A percentile compares a stretch with the other conserved stretches of the same genome.
Evolutionary conservation across 64 coral and sea anemone species (phyloP).

Genomic region (Porites australiensis): DNA sequence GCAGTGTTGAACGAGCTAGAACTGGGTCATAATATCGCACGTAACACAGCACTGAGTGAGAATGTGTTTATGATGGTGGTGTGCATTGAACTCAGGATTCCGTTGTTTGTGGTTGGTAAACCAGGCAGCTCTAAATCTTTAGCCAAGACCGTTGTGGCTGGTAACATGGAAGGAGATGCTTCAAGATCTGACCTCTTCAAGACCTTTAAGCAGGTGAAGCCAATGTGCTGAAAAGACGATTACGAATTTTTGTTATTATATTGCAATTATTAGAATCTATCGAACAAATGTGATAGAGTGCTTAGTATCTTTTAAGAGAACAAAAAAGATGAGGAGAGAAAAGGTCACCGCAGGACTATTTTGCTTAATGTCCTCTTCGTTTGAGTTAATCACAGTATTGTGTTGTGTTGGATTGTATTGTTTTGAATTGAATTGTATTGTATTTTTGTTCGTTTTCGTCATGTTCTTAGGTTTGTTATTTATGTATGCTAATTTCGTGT

Average conservation of each 20-base stretch:
- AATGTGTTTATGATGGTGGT: constrained; percentile 94
- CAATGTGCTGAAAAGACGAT: background rate
- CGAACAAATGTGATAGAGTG: too few relatives aligned
- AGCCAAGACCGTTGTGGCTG: constrained; percentile 87
- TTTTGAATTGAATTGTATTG: too few relatives aligned
- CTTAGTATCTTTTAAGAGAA: too few relatives aligned
- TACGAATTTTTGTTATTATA: too few relatives aligned
- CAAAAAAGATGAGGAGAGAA: too few relatives aligned
- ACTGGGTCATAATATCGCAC: constrained; percentile 85
- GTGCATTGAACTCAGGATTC: constrained; percentile 83
- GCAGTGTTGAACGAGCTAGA: constrained; percentile 79
- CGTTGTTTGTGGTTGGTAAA: constrained; percentile 84
- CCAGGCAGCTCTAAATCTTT: constrained; percentile 89
- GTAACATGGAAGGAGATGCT: constrained; percentile 83
- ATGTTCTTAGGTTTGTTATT: too few relatives aligned
- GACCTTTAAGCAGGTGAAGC: constrained; percentile 80
- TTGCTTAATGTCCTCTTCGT: too few relatives aligned
- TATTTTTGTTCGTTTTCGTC: too few relatives aligned
- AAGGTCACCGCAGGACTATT: too few relatives aligned
- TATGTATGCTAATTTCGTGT: background rate
- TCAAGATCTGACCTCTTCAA: constrained; percentile 76
- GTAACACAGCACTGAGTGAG: constrained; percentile 85
- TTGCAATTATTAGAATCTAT: too few relatives aligned
- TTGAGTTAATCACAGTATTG: too few relatives aligned
- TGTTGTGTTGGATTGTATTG: too few relatives aligned